Evolutionary conservation across 1,140 invertebrate genomes (phyloP), one percentile per base, ranked within the genome.

Genomic region (Cylas formicarius): DNA sequence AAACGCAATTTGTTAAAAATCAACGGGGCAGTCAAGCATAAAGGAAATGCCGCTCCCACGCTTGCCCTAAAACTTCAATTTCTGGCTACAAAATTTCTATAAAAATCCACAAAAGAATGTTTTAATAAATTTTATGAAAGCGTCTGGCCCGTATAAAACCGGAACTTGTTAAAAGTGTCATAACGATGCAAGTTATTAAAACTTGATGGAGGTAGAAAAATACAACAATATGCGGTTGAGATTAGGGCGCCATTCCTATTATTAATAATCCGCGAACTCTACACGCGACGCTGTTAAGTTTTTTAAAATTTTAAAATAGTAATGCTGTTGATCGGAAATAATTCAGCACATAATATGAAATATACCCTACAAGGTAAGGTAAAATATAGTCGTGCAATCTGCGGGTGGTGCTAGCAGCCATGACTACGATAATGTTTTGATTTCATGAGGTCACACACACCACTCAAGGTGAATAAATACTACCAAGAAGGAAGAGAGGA

Each of bases 101-200:
- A n/a, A n/a, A n/a, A n/a, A n/a, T n/a, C n/a, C n/a, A n/a, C n/a
- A n/a, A n/a, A n/a, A n/a, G n/a, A n/a, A n/a, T n/a, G n/a, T n/a
- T n/a, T n/a, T n/a, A n/a, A n/a, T n/a, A n/a, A n/a, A n/a, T n/a
- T n/a, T n/a, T n/a, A n/a, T n/a, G n/a, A 23, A 10, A 10, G 20
- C 3, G 20, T 10, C 21, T 20, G 14, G 31, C 31, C 6, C 17
- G 16, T 9, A 23, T 26, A 34, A 28, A 44, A 34, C 34, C 24
- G 40, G 35, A 24, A 33, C 48, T 46, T 51, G 52, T 54, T 54
- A 54, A 54, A 47, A 51, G 52, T 54, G 52, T 54, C 52, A 54
- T 50, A 52, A 36, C 20, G 47, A 48, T 48, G 39, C 53, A 56
- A 56, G 44, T 56, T 56, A 56, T 53, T 53, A 56, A 56, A 56